Evolutionary conservation across 2,888 invertebrate genomes (phyloP), one percentile per base, ranked within the genome.

Genomic region (Cheilosia scutellata): DNA sequence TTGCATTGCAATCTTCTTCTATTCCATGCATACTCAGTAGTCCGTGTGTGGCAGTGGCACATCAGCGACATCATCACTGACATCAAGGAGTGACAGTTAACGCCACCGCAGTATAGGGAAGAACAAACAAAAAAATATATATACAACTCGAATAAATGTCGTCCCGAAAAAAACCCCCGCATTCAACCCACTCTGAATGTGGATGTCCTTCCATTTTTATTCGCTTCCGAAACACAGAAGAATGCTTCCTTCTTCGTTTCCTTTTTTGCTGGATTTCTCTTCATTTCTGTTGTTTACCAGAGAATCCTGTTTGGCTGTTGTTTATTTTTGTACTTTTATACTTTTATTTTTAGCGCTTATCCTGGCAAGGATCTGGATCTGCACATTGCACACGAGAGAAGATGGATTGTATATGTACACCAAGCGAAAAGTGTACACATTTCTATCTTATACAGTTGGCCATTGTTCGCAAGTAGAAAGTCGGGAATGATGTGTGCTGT

Each of bases 161-260:
- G 40, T 71, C 29, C 44, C 2, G 7, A 5, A 16, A 16, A 16
- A 47, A 5, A 5, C 13, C 27, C 11, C 40, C 2, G 20, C 37
- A 13, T 42, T 29, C 25, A 9, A 33, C 40, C 31, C 20, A 3
- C 58, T 9, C 31, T 29, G 68, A 16, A 27, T 55, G 29, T 31
- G 37, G 77, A 79, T 79, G 75, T 80, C 80, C 80, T 80, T 83
- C 49, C 68, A 51, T 53, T 62, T 82, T 70, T 79, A 74, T 75
- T 63, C 62, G 68, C 58, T 75, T 84, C 80, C 80, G 84, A 79
- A 84, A 84, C 75, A 79, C 33, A 75, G 80, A 68, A 68, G 70
- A 74, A 75, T 49, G 79, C 53, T 84, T 75, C 79, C 74, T 70
- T 53, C 74, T 70, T 16, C 74, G 65, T 84, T 70, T 79, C 63